These are phyloP conservation scores for Microchirus variegatus DNA, from an alignment of 2,797 vertebrate species.

Conservation along the genomic window DNA sequence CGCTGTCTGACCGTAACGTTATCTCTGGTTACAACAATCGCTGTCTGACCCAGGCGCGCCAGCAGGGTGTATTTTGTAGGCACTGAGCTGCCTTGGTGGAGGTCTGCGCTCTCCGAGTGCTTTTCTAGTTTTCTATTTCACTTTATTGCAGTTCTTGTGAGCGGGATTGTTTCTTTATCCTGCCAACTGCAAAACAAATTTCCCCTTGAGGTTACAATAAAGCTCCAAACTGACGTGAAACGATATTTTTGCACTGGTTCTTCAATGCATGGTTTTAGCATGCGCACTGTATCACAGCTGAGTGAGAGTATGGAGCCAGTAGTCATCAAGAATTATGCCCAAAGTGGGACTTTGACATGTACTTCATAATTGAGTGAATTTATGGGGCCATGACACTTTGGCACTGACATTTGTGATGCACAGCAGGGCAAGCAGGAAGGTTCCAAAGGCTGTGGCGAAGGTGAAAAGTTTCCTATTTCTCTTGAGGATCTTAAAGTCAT, in stretches of 20 bases:
- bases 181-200: too few relatives aligned
- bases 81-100: too few relatives aligned
- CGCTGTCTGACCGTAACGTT: too few relatives aligned
- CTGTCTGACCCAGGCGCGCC: too few relatives aligned
- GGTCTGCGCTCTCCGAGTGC: too few relatives aligned
- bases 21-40: too few relatives aligned
- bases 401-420: constrained; percentile 95
- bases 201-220: too few relatives aligned
- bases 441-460: constrained; percentile 87
- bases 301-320: neutral
- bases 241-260: neutral
- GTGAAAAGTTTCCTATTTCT: constrained; percentile 95
- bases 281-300: neutral
- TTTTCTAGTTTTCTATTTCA: too few relatives aligned
- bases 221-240: too few relatives aligned
- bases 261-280: neutral
- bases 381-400: neutral
- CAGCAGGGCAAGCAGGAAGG: constrained; percentile 91
- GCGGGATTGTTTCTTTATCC: too few relatives aligned
- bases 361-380: neutral
- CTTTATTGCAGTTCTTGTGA: too few relatives aligned
- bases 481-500: constrained; percentile 94
- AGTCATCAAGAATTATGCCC: neutral
- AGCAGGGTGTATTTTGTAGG: too few relatives aligned
- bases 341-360: neutral